phyloP scores from a whole-genome alignment of 1,140 invertebrate genomes.

The Diuraphis noxia region DNA sequence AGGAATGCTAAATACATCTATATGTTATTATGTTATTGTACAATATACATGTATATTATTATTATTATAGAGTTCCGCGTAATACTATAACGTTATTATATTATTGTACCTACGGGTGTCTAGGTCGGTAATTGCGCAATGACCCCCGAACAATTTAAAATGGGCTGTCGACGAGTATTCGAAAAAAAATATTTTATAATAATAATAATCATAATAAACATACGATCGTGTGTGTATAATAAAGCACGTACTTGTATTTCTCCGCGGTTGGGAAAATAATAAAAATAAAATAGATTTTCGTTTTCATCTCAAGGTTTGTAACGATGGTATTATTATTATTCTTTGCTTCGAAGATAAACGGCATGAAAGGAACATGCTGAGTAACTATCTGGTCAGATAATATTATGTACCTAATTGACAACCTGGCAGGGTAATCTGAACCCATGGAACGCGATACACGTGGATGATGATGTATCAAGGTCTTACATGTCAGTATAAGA shows the following conservation, averaged over 20 bases:
- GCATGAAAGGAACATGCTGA: conserved; percentile 34
- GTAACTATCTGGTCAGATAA: background rate
- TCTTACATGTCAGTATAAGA: background rate
- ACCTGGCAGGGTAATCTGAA: background rate
- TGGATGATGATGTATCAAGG: conserved; percentile 21
- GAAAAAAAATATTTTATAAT: background rate
- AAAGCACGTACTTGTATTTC: background rate
- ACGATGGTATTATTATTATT: background rate
- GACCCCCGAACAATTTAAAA: background rate
- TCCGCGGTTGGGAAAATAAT: background rate
- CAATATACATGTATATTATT: background rate
- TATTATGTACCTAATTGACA: background rate
- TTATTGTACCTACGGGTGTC: background rate
- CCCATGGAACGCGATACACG: background rate
- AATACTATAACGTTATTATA: background rate
- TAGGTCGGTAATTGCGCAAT: background rate
- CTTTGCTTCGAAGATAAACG: background rate
- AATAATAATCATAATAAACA: background rate
- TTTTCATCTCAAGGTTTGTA: conserved; percentile 38
- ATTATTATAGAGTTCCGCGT: background rate
- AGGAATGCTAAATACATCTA: background rate
- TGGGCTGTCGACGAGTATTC: background rate
- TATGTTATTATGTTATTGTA: no score
- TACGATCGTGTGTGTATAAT: background rate
- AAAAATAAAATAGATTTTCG: background rate